phyloP scores from a whole-genome alignment of 2,797 vertebrate species.

The Propithecus perrieri region DNA sequence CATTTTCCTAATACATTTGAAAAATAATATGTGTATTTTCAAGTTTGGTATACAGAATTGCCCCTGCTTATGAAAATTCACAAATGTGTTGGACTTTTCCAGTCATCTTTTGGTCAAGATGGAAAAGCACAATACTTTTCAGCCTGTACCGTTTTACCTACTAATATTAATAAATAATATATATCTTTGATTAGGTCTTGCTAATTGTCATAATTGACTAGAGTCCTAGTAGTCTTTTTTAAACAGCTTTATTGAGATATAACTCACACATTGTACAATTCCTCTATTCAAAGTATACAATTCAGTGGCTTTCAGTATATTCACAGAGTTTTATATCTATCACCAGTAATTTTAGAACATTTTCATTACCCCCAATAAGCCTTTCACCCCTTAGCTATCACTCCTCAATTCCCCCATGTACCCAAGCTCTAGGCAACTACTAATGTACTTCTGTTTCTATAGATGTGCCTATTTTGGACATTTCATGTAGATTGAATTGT shows the following conservation, averaged over 20 bases:
- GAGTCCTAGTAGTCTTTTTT: background rate
- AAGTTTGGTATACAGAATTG: background rate
- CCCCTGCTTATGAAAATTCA: conserved; percentile 32
- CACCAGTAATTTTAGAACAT: background rate
- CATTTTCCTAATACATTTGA: conserved; percentile 2
- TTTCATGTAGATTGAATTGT: conserved; percentile 14
- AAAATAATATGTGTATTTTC: conserved; percentile 3
- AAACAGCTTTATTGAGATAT: conserved; percentile 15
- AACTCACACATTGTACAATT: background rate
- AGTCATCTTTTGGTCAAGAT: conserved; percentile 29
- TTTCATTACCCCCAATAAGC: background rate
- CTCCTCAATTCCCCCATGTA: background rate
- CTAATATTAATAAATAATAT: conserved; percentile 3
- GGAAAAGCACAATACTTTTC: background rate
- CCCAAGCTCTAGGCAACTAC: background rate
- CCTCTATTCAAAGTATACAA: background rate
- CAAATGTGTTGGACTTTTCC: conserved; percentile 42
- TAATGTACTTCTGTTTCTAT: background rate
- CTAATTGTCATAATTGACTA: conserved; percentile 9
- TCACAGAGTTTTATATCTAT: background rate
- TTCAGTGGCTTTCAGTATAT: conserved; percentile 11
- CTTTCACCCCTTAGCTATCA: background rate
- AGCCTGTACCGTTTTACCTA: background rate
- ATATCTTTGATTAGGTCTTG: conserved; percentile 10
- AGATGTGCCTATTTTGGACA: conserved; percentile 4